phyloP scores from a whole-genome alignment of 2,888 invertebrate genomes.

The Cerceris rybyensis region DNA sequence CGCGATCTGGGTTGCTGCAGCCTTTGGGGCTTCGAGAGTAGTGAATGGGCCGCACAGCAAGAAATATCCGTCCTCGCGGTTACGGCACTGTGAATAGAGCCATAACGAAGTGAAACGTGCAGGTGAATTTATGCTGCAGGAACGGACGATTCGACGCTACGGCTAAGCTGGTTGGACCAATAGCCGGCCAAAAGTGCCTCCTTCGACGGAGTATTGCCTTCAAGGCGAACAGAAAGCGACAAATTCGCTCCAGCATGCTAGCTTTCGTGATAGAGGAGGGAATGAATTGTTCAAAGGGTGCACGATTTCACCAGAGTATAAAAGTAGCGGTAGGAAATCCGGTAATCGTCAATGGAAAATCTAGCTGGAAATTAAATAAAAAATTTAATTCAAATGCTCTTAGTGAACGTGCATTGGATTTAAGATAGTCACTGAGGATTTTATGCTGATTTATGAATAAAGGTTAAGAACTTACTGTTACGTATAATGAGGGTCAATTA shows the following conservation, averaged over 20 bases:
- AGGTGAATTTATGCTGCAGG: conserved; percentile 76
- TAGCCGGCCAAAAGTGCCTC: not conserved
- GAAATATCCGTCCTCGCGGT: conserved; percentile 69
- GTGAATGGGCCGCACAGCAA: conserved; percentile 68
- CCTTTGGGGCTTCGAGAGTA: conserved; percentile 46
- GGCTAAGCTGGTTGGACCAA: conserved; percentile 10
- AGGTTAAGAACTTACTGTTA: too few species aligned
- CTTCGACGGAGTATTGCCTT: not conserved
- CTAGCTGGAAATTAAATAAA: too few species aligned
- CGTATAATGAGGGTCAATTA: too few species aligned
- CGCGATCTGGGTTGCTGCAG: conserved; percentile 39
- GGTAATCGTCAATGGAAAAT: too few species aligned
- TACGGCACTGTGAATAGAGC: conserved; percentile 75
- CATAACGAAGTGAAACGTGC: conserved; percentile 77
- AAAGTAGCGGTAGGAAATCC: too few species aligned
- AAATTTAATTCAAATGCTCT: too few species aligned
- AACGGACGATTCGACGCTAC: conserved; percentile 62
- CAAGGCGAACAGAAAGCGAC: conserved; percentile 2
- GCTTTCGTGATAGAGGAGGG: too few species aligned
- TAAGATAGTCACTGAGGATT: too few species aligned
- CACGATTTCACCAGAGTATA: too few species aligned
- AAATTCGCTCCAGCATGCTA: not conserved
- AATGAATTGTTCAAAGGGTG: too few species aligned
- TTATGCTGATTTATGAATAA: too few species aligned
- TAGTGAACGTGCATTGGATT: too few species aligned